Evolutionary conservation across 2,888 invertebrate genomes (phyloP).

Genomic region (Tethea ocularis): DNA sequence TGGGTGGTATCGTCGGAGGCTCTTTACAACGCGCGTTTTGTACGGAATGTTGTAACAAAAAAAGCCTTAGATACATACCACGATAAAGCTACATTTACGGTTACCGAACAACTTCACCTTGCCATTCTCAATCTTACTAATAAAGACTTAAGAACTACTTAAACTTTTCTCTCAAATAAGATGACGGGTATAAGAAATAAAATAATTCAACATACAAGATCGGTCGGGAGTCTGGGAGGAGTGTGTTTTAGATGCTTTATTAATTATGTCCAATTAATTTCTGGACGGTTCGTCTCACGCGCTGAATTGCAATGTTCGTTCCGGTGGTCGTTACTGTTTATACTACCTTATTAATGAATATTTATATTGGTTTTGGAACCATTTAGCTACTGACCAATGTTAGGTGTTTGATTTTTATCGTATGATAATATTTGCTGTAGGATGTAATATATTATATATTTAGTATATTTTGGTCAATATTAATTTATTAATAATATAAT

Average conservation of each 20-base stretch:
- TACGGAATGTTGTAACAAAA: constrained; percentile 82
- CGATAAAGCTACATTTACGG: constrained; percentile 58
- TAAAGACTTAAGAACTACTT: constrained; percentile 18
- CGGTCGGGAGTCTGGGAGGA: constrained; percentile 70
- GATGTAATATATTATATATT: neutral
- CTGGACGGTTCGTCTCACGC: constrained; percentile 64
- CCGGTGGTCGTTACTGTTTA: constrained; percentile 47
- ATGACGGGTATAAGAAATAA: constrained; percentile 59
- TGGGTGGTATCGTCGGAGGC: constrained; percentile 82
- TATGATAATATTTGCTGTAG: neutral
- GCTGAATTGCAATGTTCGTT: constrained; percentile 61
- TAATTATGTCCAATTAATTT: constrained; percentile 83
- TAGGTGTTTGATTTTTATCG: neutral
- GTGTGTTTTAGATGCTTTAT: constrained; percentile 79
- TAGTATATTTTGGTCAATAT: neutral
- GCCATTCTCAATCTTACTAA: constrained; percentile 38
- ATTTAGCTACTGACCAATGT: neutral
- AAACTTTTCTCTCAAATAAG: constrained; percentile 16
- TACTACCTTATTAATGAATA: constrained; percentile 3
- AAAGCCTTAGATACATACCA: constrained; percentile 80
- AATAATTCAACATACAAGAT: constrained; percentile 70
- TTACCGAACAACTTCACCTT: constrained; percentile 18
- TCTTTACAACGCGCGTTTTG: constrained; percentile 83
- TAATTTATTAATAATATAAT: no score
- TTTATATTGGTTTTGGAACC: constrained; percentile 1